phyloP scores from a whole-genome alignment of 2,113 vertebrate species.

The Ptyas mucosa region DNA sequence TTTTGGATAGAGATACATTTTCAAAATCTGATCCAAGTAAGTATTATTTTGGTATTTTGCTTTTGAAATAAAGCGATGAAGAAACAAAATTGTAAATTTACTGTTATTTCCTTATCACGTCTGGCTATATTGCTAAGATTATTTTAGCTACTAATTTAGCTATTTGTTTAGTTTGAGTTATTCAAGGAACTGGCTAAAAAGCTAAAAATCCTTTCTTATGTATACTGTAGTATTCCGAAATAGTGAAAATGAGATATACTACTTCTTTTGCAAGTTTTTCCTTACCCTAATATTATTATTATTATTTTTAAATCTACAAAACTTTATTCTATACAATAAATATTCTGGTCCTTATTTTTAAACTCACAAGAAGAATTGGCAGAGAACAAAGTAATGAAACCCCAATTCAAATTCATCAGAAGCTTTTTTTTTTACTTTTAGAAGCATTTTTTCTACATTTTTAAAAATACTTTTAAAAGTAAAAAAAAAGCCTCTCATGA shows the following conservation, averaged over 20 bases:
- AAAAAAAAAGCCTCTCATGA: too few species aligned
- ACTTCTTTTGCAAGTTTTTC: not conserved
- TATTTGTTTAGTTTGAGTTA: not conserved
- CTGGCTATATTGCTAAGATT: not conserved
- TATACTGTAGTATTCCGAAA: not conserved
- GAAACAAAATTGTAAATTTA: not conserved
- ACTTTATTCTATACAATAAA: not conserved
- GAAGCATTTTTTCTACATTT: too few species aligned
- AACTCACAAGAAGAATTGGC: not conserved
- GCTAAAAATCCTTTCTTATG: not conserved
- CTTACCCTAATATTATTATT: not conserved
- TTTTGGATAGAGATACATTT: constrained; percentile 94
- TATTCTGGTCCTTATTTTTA: not conserved
- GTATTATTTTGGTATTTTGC: constrained; percentile 48
- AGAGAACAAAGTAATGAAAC: not conserved
- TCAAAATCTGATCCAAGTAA: constrained; percentile 95
- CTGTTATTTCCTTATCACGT: not conserved
- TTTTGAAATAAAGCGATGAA: not conserved
- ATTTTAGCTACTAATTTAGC: not conserved
- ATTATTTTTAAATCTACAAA: not conserved
- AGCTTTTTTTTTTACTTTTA: too few species aligned
- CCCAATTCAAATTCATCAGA: too few species aligned
- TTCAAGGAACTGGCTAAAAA: not conserved
- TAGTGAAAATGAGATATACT: not conserved
- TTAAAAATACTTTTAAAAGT: too few species aligned